Base-by-base conservation (phyloP, 2,888 invertebrate genomes). In the Byasa hedistus region DNA sequence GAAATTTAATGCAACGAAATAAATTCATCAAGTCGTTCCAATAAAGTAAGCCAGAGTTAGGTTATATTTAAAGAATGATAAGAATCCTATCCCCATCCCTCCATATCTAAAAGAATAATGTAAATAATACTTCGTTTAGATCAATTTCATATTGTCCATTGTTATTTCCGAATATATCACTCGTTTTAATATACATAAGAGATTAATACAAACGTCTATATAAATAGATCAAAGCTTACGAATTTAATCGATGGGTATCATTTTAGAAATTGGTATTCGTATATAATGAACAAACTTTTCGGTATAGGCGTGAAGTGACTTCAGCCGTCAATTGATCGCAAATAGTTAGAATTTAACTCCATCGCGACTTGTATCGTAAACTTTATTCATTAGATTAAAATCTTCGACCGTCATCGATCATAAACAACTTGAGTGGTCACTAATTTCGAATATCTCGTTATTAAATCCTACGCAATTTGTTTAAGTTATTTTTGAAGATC, bases 211-310 rank as follows among this genome's bases (percentile, higher is more conserved):
- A n/a, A 32, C 10, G 10, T 32, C 32, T 32, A 32, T 8, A 32
- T 44, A 15, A 19, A 44, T 44, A 44, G 4, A 44, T 19, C 15
- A 17, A 17, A 44, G 22, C 17, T 23, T 55, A 23, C 55, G 10
- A 24, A 55, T 22, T 32, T n/a, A n/a, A 57, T 57, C 32, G 23
- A 57, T 57, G 3, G 32, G 19, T 10, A 44, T 19, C 44, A 44
- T 4, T 44, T 44, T 2, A 44, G 17, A 15, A n/a, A 32, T 22
- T 52, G 32, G 3, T 23, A 57, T 57, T 55, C n/a, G n/a, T n/a
- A n/a, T 51, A 36, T 52, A 62, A 66, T 66, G 58, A 63, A 59
- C 32, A 64, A 67, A 67, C 56, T 67, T 67, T 48, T 60, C 32
- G 60, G 10, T 19, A 19, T 22, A 19, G 65, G 65, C 24, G 65